Percentiles rank a stretch among this genome's conserved stretches.
phyloP scores from a whole-genome alignment of 2,888 invertebrate genomes.

The Imbricaverruca yamaguchii region DNA sequence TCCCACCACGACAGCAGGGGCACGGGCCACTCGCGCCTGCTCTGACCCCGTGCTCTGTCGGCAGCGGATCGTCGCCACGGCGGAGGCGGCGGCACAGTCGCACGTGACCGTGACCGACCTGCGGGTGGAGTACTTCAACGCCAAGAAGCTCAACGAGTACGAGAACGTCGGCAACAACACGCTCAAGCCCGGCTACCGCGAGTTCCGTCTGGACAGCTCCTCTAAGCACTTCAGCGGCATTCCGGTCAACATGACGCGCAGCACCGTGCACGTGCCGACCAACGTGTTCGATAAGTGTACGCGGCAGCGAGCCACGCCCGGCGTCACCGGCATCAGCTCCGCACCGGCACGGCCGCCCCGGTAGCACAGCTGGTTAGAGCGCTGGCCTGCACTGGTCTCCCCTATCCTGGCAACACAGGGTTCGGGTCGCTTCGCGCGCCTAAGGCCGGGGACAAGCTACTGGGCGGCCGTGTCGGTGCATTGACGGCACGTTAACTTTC shows the following conservation, averaged over 20 bases:
- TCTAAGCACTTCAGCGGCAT: slow-evolving; percentile 48
- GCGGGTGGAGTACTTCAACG: slow-evolving; percentile 63
- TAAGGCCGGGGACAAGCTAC: no score
- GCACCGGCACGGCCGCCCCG: no score
- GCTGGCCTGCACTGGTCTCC: no score
- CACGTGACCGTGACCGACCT: slow-evolving; percentile 48
- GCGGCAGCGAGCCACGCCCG: slow-evolving; percentile 30
- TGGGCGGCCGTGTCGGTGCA: no score
- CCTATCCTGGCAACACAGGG: no score
- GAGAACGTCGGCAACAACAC: slow-evolving; percentile 26
- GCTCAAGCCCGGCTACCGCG: slow-evolving; percentile 23
- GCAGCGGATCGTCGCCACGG: slow-evolving; percentile 66
- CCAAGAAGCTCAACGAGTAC: slow-evolving; percentile 51
- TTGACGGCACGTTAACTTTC: no score
- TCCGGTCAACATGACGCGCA: slow-evolving; percentile 58
- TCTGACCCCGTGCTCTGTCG: not conserved
- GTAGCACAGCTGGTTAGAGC: no score
- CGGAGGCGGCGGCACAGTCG: slow-evolving; percentile 59
- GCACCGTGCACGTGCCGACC: slow-evolving; percentile 88
- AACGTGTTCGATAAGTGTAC: slow-evolving; percentile 80
- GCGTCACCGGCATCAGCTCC: no score
- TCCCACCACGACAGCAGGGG: no score
- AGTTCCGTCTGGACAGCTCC: slow-evolving; percentile 31
- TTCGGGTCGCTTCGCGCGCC: no score
- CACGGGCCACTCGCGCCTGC: no score